Evolutionary conservation across 2,797 vertebrate genomes (phyloP).

Genomic region (Cyprinodon diabolis): DNA sequence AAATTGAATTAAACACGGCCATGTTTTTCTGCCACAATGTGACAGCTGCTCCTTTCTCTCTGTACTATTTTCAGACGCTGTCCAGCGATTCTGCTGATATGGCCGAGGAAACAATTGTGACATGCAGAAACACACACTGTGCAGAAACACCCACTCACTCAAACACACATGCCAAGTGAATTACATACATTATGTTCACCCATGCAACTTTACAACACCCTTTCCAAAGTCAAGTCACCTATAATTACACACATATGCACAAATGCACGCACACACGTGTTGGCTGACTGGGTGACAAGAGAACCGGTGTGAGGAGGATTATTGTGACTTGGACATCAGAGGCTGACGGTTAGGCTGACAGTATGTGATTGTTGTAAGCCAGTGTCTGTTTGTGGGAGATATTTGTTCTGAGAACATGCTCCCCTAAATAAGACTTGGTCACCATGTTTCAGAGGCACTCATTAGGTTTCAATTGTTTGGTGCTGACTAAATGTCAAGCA

Average conservation of each 20-base stretch:
- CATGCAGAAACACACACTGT: conserved; percentile 13
- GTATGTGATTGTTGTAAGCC: conserved; percentile 9
- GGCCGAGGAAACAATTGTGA: conserved; percentile 20
- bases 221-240: conserved; percentile 21
- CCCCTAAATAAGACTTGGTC: conserved; percentile 11
- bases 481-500: conserved; percentile 39
- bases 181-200: conserved; percentile 44
- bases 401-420: conserved; percentile 1
- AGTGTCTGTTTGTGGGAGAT: conserved; percentile 1
- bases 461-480: conserved; percentile 23
- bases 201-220: conserved; percentile 15
- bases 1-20: not conserved
- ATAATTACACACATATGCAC: conserved; percentile 20
- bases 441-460: conserved; percentile 10
- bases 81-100: conserved; percentile 24
- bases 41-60: conserved; percentile 37
- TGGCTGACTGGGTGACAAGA: conserved; percentile 12
- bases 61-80: conserved; percentile 43
- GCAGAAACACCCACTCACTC: not conserved
- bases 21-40: conserved; percentile 9
- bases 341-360: conserved; percentile 5
- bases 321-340: conserved; percentile 22
- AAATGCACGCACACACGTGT: not conserved
- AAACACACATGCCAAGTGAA: conserved; percentile 27
- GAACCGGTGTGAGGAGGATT: conserved; percentile 23